Conservation (phyloP, 2,797 vertebrate genomes). For the Pseudochaenichthys georgianus region DNA sequence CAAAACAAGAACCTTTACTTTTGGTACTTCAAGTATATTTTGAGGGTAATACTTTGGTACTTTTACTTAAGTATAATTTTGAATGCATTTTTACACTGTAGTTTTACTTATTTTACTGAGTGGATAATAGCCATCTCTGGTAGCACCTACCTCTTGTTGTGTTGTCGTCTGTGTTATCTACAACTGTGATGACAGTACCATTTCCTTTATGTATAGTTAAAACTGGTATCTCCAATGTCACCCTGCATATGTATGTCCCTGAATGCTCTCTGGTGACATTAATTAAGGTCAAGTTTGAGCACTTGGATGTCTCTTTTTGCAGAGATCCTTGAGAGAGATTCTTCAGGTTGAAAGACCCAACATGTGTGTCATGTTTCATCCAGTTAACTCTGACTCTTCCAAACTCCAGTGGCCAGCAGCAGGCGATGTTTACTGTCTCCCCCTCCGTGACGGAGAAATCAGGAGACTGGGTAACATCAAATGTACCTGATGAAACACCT, state of each 20-base stretch:
- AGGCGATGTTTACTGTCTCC: slow-evolving; percentile 12
- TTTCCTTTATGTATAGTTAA: not conserved
- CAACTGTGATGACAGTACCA: slow-evolving; percentile 71
- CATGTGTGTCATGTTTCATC: slow-evolving; percentile 19
- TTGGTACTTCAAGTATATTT: too few relatives aligned
- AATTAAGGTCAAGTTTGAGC: slow-evolving; percentile 34
- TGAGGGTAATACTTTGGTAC: too few relatives aligned
- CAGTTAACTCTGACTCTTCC: fast-evolving
- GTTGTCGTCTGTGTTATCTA: fast-evolving
- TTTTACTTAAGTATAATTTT: too few relatives aligned
- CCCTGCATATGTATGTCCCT: slow-evolving; percentile 73
- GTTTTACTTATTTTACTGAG: too few relatives aligned
- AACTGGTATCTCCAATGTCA: slow-evolving; percentile 59
- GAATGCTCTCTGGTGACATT: slow-evolving; percentile 39
- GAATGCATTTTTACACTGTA: too few relatives aligned
- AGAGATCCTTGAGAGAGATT: fast-evolving
- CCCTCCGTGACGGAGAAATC: slow-evolving; percentile 35
- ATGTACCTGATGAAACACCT: slow-evolving; percentile 23
- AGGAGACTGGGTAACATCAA: slow-evolving; percentile 42
- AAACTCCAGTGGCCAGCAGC: slow-evolving; percentile 3
- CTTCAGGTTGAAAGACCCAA: fast-evolving
- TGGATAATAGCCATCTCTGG: too few relatives aligned
- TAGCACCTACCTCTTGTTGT: not conserved
- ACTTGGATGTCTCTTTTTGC: not conserved
- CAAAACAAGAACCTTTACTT: too few relatives aligned